Conservation (phyloP, 1,140 invertebrate species). For the Samia ricini region DNA sequence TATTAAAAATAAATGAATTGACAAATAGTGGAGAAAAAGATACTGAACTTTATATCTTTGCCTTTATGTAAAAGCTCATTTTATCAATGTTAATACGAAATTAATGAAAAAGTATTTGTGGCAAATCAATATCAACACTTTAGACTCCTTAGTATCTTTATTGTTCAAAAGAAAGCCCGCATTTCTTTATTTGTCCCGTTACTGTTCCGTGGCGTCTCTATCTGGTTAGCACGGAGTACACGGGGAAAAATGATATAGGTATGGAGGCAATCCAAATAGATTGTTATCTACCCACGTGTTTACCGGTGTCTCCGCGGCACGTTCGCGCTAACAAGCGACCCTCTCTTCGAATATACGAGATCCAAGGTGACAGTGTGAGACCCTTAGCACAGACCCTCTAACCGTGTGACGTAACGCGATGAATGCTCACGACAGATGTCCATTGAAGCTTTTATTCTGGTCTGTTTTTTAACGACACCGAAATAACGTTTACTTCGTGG, state of each 20-base stretch:
- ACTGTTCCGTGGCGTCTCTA: constrained; percentile 47
- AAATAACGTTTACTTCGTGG: neutral
- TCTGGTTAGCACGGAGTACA: constrained; percentile 70
- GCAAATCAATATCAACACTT: neutral
- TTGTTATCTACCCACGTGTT: constrained; percentile 78
- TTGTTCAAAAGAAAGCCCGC: constrained; percentile 52
- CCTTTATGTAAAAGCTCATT: neutral
- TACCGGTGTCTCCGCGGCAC: constrained; percentile 69
- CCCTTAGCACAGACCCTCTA: constrained; percentile 51
- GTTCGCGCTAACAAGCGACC: constrained; percentile 71
- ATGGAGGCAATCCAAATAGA: constrained; percentile 78
- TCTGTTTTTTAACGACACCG: neutral
- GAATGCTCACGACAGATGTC: constrained; percentile 63
- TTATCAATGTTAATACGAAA: neutral
- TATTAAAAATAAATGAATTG: too few relatives aligned
- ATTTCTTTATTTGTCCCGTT: constrained; percentile 54
- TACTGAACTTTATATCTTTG: too few relatives aligned
- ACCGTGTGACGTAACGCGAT: constrained; percentile 26
- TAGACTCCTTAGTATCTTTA: neutral
- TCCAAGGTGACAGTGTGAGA: constrained; percentile 29
- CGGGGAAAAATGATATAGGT: constrained; percentile 73
- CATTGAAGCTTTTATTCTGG: constrained; percentile 27
- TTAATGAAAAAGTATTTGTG: neutral
- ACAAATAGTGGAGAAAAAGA: too few relatives aligned
- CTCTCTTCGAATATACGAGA: constrained; percentile 44